Conservation (phyloP, 2,888 invertebrate species). For the Limnephilus marmoratus region DNA sequence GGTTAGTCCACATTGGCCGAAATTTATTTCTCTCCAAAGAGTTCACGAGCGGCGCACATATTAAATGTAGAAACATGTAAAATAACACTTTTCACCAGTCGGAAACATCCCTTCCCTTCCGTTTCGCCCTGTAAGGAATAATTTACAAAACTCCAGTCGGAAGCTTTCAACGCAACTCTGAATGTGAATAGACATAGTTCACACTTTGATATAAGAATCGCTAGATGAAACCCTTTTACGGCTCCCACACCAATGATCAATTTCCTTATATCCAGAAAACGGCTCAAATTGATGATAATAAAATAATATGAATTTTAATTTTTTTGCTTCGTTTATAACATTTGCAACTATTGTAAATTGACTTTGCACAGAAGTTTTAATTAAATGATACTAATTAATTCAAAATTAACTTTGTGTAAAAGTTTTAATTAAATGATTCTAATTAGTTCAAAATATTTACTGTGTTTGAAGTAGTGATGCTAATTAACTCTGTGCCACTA, state of each 20-base stretch:
- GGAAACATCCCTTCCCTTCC: conserved; percentile 12
- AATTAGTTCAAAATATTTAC: no score
- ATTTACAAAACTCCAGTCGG: conserved; percentile 37
- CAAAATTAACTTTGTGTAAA: no score
- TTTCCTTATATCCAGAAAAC: neutral
- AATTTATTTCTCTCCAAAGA: conserved; percentile 15
- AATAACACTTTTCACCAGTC: conserved; percentile 19
- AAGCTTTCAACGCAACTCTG: conserved; percentile 38
- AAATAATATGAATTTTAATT: no score
- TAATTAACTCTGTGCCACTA: no score
- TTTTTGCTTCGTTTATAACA: no score
- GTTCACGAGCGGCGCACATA: conserved; percentile 2
- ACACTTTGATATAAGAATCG: neutral
- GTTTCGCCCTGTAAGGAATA: neutral
- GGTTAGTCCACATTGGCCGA: neutral
- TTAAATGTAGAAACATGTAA: conserved; percentile 26
- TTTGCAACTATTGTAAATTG: no score
- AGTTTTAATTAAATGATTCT: no score
- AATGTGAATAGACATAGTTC: conserved; percentile 30
- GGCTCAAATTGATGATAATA: no score
- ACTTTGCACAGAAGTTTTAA: no score
- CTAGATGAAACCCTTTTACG: neutral
- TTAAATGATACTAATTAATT: no score
- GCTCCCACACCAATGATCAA: neutral
- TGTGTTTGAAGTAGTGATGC: no score